These are phyloP conservation scores for Drosophila sordidula DNA, from an alignment of 2,888 invertebrate species.

Conservation along the genomic window DNA sequence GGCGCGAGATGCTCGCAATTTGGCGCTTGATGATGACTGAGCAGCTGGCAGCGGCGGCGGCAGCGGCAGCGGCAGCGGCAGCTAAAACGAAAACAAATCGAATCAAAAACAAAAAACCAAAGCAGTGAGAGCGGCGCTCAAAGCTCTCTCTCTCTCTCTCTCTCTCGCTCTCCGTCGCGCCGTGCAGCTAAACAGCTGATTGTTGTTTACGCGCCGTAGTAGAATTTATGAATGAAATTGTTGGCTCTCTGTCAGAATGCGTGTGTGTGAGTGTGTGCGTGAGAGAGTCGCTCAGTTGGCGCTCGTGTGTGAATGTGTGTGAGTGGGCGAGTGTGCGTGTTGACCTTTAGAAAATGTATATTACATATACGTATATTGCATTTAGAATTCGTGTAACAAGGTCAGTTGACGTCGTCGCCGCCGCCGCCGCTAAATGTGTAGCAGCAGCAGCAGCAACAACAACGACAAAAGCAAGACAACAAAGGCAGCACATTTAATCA, in stretches of 20 bases:
- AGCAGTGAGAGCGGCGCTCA: conserved; percentile 3
- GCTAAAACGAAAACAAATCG: conserved; percentile 29
- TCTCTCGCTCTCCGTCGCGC: conserved; percentile 18
- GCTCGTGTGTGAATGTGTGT: conserved; percentile 21
- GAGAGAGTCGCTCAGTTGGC: conserved; percentile 39
- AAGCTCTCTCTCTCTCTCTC: neutral
- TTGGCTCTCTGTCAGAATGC: conserved; percentile 23
- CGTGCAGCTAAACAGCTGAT: conserved; percentile 66
- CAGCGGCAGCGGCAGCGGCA: conserved; percentile 2
- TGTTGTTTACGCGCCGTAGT: conserved; percentile 72
- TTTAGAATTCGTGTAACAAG: conserved; percentile 76
- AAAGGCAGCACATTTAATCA: conserved; percentile 43
- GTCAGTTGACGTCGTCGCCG: conserved; percentile 55
- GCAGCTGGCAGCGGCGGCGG: conserved; percentile 38
- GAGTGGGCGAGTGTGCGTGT: conserved; percentile 51
- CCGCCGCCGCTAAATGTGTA: conserved; percentile 47
- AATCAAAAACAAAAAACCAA: conserved; percentile 22
- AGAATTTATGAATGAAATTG: conserved; percentile 78
- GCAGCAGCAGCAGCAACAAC: conserved; percentile 40
- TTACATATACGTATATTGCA: conserved; percentile 66
- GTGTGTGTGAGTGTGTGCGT: conserved; percentile 22
- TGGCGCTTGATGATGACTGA: conserved; percentile 84
- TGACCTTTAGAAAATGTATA: conserved; percentile 78
- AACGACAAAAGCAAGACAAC: conserved; percentile 4
- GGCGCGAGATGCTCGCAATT: conserved; percentile 81